Evolutionary conservation across 2,888 invertebrate genomes (phyloP).

Genomic region (Leucania comma): DNA sequence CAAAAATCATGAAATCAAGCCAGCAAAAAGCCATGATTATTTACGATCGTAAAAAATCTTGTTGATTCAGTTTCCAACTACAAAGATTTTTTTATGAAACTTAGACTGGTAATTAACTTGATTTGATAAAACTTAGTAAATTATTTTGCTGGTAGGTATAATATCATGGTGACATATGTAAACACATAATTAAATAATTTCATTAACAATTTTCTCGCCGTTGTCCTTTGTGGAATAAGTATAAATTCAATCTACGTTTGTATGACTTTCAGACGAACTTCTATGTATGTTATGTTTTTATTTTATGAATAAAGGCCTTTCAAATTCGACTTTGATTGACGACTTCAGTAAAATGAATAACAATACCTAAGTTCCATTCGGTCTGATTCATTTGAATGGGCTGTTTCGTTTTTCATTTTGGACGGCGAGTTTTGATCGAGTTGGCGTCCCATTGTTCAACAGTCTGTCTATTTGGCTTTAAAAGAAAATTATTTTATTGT

Average conservation of each 20-base stretch:
- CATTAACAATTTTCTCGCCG: no score
- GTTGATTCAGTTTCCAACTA: no score
- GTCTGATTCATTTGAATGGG: constrained; percentile 53
- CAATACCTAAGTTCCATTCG: constrained; percentile 46
- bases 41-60: no score
- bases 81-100: no score
- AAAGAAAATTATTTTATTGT: constrained; percentile 36
- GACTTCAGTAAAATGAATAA: constrained; percentile 52
- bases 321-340: constrained; percentile 50
- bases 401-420: constrained; percentile 56
- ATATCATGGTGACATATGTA: no score
- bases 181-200: no score
- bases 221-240: not conserved
- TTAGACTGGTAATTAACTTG: no score
- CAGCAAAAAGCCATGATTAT: no score
- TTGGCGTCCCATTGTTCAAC: constrained; percentile 48
- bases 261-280: constrained; percentile 15
- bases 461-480: constrained; percentile 48
- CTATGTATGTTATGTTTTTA: constrained; percentile 12
- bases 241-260: not conserved
- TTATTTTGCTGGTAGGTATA: no score
- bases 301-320: constrained; percentile 30
- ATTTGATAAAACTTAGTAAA: no score
- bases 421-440: constrained; percentile 13
- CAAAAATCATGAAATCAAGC: no score